Percentiles rank a stretch among this genome's conserved stretches.
phyloP scores from a whole-genome alignment of 2,888 invertebrate genomes.

The Oxystoma pomonae region DNA sequence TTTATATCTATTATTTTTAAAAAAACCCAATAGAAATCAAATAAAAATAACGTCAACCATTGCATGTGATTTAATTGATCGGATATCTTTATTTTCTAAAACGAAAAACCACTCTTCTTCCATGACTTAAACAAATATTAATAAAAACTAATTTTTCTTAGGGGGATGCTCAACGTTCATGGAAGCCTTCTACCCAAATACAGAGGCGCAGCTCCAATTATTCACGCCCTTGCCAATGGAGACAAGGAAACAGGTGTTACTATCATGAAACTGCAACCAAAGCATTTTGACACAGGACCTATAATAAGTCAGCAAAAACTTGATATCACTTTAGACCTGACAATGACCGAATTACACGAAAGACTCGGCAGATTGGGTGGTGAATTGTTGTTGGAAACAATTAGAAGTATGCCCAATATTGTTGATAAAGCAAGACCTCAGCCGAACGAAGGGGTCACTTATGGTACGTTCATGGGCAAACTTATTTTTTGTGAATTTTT shows the following conservation, averaged over 20 bases:
- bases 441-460: slow-evolving; percentile 57
- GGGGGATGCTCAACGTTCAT: slow-evolving; percentile 92
- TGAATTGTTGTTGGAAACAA: slow-evolving; percentile 58
- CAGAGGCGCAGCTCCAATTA: slow-evolving; percentile 91
- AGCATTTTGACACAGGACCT: slow-evolving; percentile 78
- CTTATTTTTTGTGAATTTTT: too few species aligned
- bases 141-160: slow-evolving; percentile 54
- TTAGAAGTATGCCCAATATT: slow-evolving; percentile 57
- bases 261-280: slow-evolving; percentile 80
- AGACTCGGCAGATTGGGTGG: slow-evolving; percentile 67
- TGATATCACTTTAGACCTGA: slow-evolving; percentile 54
- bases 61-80: too few species aligned
- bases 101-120: too few species aligned
- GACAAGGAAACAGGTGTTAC: slow-evolving; percentile 79
- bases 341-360: slow-evolving; percentile 61
- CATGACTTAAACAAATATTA: too few species aligned
- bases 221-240: slow-evolving; percentile 78
- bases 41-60: too few species aligned
- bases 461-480: slow-evolving; percentile 70
- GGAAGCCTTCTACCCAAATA: slow-evolving; percentile 87
- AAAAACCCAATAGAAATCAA: too few species aligned
- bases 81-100: too few species aligned
- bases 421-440: slow-evolving; percentile 60
- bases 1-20: too few species aligned
- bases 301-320: slow-evolving; percentile 58